Conservation (phyloP, 2,113 vertebrate species). For the Scolopax mira region DNA sequence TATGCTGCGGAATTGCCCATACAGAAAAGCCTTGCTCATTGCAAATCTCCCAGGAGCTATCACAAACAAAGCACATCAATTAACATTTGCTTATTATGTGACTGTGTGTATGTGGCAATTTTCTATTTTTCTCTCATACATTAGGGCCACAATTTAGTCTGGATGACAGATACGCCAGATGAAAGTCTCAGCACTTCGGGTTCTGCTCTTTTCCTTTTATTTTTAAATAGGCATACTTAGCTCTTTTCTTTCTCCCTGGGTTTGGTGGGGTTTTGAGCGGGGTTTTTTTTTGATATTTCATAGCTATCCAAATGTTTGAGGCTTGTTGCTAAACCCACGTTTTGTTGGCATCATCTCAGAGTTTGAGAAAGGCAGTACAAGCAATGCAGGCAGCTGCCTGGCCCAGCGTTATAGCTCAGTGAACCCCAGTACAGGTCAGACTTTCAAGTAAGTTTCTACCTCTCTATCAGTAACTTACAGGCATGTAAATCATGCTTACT, state of each 20-base stretch:
- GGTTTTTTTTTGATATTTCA: not conserved
- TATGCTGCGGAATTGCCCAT: constrained; percentile 69
- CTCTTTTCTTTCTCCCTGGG: not conserved
- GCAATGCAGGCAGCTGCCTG: not conserved
- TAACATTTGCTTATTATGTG: constrained; percentile 72
- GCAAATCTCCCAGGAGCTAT: constrained; percentile 69
- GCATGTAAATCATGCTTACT: not conserved
- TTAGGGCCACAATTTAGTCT: constrained; percentile 42
- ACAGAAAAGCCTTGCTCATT: constrained; percentile 65
- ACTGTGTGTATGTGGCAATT: constrained; percentile 18
- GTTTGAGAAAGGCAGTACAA: not conserved
- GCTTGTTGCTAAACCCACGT: not conserved
- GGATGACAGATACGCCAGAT: constrained; percentile 14
- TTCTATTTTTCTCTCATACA: constrained; percentile 49
- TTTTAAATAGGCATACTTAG: constrained; percentile 35
- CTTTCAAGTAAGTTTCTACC: not conserved
- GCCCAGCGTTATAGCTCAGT: not conserved
- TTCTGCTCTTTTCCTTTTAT: constrained; percentile 25
- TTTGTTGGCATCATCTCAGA: not conserved
- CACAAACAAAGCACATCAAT: constrained; percentile 69
- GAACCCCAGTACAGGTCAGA: not conserved
- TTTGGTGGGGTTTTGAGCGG: no score
- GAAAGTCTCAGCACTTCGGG: not conserved
- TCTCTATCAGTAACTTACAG: not conserved
- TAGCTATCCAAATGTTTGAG: not conserved